Evolutionary conservation across 2,797 vertebrate species (phyloP), one percentile per base, ranked within the genome.

Genomic region (Labroides dimidiatus): DNA sequence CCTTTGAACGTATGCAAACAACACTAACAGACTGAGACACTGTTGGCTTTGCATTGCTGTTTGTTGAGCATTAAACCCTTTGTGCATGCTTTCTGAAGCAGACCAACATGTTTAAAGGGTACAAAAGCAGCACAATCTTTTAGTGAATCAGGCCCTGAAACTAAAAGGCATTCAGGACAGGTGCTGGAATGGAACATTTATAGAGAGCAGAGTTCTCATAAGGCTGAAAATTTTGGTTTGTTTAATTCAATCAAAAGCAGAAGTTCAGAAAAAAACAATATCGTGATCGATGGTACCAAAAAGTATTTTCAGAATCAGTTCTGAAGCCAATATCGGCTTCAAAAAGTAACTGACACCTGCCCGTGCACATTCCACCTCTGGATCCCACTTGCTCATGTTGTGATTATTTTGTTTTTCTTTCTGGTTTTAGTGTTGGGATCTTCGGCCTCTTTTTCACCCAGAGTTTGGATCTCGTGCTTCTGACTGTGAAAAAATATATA

Each of bases 311-410:
- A 0, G 13, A 21, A 6, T 23, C 21, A 48, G 47, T 48, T 11
- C 20, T 23, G 12, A 12, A 48, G 23, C 49, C 27, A 24, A 30
- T 4, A 16, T 4, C 10, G 7, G 16, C 16, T 33, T 52, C 27
- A 52, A 53, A 36, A 12, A 16, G 19, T 53, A 20, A 9, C 16
- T 50, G 16, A 8, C 11, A 33, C n/a, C 3, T 20, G 19, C 33
- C 19, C 6, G 19, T 12, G 10, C 52, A 54, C 19, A 37, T 19
- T 20, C 30, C 51, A 53, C 51, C n/a, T 13, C 33, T 48, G 9
- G 21, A 23, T 48, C 30, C 30, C 58, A 60, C 8, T 36, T 36
- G n/a, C 20, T 59, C 47, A 10, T 36, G n/a, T 37, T 60, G 44
- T 12, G 14, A 37, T 20, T 15, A 15, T 15, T 20, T 45, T 45